Evolutionary conservation across 2,888 invertebrate species (phyloP).

Genomic region (Drosophila flavopinicola): DNA sequence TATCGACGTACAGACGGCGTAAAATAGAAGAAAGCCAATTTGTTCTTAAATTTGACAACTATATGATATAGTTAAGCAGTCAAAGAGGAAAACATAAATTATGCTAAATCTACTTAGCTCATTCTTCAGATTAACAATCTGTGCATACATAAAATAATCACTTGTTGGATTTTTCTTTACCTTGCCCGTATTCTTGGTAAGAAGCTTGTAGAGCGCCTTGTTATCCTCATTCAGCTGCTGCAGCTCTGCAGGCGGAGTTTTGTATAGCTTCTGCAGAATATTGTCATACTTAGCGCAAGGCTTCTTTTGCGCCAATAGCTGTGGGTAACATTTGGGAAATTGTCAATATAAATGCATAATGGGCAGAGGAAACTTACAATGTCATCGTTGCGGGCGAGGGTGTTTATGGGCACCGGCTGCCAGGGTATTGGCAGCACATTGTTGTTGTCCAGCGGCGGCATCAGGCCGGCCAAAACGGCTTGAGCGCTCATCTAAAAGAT

Average conservation of each 20-base stretch:
- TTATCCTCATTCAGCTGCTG: constrained; percentile 86
- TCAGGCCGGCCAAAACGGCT: constrained; percentile 89
- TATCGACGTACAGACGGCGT: too few relatives aligned
- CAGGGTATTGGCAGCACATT: constrained; percentile 86
- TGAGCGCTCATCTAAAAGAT: constrained; percentile 90
- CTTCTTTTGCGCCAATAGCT: constrained; percentile 85
- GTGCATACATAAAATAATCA: too few relatives aligned
- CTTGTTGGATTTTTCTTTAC: constrained; percentile 47
- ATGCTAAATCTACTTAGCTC: too few relatives aligned
- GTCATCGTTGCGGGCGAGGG: constrained; percentile 89
- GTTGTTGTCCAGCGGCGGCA: constrained; percentile 83
- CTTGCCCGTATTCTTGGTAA: constrained; percentile 86
- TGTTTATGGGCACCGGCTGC: constrained; percentile 95
- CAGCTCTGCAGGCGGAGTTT: constrained; percentile 85
- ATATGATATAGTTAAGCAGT: too few relatives aligned
- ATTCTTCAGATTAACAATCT: too few relatives aligned
- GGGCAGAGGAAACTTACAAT: constrained; percentile 85
- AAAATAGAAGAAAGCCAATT: too few relatives aligned
- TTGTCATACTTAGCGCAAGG: constrained; percentile 86
- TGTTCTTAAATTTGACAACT: too few relatives aligned
- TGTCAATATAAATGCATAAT: not conserved
- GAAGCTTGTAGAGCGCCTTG: constrained; percentile 87
- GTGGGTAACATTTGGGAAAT: not conserved
- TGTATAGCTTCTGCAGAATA: constrained; percentile 85
- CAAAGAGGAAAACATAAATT: too few relatives aligned